These are phyloP conservation scores for Coregonus clupeaformis DNA, from an alignment of 2,113 vertebrate species.

Conservation along the genomic window DNA sequence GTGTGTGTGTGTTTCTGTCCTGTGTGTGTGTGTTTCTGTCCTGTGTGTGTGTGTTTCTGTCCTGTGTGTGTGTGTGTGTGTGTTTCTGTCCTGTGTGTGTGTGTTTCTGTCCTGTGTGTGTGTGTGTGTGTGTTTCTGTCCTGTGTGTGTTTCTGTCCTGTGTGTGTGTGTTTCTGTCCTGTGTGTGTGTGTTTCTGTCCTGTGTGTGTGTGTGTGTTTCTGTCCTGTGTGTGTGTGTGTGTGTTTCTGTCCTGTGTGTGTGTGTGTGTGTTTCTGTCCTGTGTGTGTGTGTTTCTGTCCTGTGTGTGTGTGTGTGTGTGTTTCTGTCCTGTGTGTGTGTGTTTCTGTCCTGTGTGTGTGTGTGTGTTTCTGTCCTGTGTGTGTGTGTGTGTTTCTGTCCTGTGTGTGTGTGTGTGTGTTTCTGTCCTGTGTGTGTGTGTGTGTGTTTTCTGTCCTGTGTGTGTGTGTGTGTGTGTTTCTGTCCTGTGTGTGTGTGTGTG, in stretches of 20 bases:
- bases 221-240: slow-evolving; percentile 45
- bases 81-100: no score
- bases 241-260: slow-evolving; percentile 31
- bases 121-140: no score
- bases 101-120: neutral
- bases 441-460: slow-evolving; percentile 5
- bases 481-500: no score
- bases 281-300: slow-evolving; percentile 50
- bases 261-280: slow-evolving; percentile 38
- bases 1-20: neutral
- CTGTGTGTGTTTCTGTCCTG: no score
- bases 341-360: slow-evolving; percentile 73
- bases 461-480: slow-evolving; percentile 43
- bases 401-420: slow-evolving; percentile 39
- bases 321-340: slow-evolving; percentile 52
- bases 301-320: slow-evolving; percentile 39
- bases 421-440: slow-evolving; percentile 48
- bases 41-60: no score
- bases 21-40: neutral
- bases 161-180: no score
- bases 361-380: slow-evolving; percentile 65
- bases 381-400: slow-evolving; percentile 50
- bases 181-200: slow-evolving; percentile 6
- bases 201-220: slow-evolving; percentile 67
- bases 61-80: no score